Conservation (phyloP, 2,888 invertebrate species). For the Diaphora mendica region DNA sequence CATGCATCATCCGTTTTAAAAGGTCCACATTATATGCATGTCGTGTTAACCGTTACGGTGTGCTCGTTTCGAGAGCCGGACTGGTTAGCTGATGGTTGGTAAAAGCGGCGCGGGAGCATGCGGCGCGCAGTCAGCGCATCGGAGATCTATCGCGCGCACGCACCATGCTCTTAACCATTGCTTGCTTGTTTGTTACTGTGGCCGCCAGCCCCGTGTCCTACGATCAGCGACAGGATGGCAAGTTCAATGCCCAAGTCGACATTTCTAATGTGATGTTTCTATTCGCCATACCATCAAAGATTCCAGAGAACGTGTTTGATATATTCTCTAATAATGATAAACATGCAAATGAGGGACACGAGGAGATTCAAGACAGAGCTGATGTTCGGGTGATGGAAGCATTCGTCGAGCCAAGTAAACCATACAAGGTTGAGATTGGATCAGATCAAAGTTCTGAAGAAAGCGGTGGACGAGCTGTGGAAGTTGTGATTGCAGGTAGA, state of each 20-base stretch:
- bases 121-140: constrained; percentile 70
- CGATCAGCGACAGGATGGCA: constrained; percentile 93
- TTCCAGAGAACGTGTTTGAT: constrained; percentile 52
- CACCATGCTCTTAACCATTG: constrained; percentile 69
- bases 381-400: constrained; percentile 79
- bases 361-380: constrained; percentile 70
- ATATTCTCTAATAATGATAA: constrained; percentile 56
- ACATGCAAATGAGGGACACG: constrained; percentile 49
- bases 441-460: constrained; percentile 59
- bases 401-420: constrained; percentile 89
- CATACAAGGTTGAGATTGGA: constrained; percentile 89
- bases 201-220: constrained; percentile 71
- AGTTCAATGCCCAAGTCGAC: constrained; percentile 90
- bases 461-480: constrained; percentile 66
- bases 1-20: constrained; percentile 47
- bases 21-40: constrained; percentile 62
- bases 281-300: constrained; percentile 85
- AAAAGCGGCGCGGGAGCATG: constrained; percentile 78
- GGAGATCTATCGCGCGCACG: constrained; percentile 69
- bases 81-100: constrained; percentile 78
- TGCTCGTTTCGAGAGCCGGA: constrained; percentile 77
- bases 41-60: constrained; percentile 82
- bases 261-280: constrained; percentile 91
- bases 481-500: constrained; percentile 76
- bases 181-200: constrained; percentile 63